A percentile compares a stretch with the other conserved stretches of the same genome.
These are phyloP conservation scores for Bufo bufo DNA, from an alignment of 2,113 vertebrate genomes.

Conservation along the genomic window DNA sequence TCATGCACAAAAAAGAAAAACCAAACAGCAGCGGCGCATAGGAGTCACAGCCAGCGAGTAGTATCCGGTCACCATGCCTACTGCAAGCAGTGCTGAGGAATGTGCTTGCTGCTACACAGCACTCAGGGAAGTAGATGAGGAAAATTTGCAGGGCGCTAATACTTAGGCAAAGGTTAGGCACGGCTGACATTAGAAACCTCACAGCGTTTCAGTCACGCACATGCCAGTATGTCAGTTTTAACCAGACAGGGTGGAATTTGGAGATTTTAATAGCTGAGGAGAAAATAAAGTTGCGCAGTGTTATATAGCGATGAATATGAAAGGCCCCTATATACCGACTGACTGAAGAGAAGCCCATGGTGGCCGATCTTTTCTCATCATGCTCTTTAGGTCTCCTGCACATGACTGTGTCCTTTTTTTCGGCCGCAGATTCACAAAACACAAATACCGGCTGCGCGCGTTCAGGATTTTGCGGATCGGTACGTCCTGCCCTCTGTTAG, in stretches of 20 bases:
- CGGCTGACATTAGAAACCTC: constrained; percentile 72
- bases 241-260: constrained; percentile 75
- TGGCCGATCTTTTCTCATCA: too few relatives aligned
- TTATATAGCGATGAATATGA: neutral
- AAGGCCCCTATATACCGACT: too few relatives aligned
- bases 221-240: constrained; percentile 75
- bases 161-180: constrained; percentile 71
- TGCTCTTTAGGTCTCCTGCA: too few relatives aligned
- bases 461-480: too few relatives aligned
- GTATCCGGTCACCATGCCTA: constrained; percentile 83
- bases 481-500: too few relatives aligned
- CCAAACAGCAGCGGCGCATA: constrained; percentile 65
- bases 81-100: constrained; percentile 76
- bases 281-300: neutral
- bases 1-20: constrained; percentile 48
- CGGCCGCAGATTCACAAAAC: too few relatives aligned
- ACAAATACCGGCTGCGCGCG: too few relatives aligned
- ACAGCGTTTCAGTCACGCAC: constrained; percentile 78
- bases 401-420: too few relatives aligned
- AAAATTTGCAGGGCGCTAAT: constrained; percentile 74
- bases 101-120: constrained; percentile 75
- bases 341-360: too few relatives aligned
- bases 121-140: constrained; percentile 78
- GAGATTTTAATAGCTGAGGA: neutral
- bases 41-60: constrained; percentile 70